Evolutionary conservation across 2,113 vertebrate species (phyloP), one percentile per base, ranked within the genome.

Genomic region (Lycaon pictus): DNA sequence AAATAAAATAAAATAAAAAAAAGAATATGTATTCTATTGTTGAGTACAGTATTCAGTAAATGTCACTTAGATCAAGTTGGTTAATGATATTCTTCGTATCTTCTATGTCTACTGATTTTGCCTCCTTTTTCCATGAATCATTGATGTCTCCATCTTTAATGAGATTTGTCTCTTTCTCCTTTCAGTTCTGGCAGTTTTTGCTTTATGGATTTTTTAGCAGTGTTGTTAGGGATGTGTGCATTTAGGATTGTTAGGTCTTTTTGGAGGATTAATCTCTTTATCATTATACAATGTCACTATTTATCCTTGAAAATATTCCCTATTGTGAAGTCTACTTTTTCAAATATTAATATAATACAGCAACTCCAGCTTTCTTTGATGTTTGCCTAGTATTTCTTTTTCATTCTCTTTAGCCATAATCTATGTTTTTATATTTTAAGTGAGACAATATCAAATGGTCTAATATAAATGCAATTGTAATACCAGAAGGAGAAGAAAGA

Each of bases 291-390:
- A 27, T 48, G 16, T 67, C 62, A 79, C 43, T n/a, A 71, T 90
- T 69, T 94, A 81, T 82, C 32, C 60, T 71, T 55, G 77, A 60
- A 15, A 69, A 84, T 55, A 93, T 55, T 90, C 55, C 60, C 85
- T 76, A 82, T 89, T 79, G 22, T n/a, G 55, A 96, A 93, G 53
- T 43, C 25, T 79, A 55, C 43, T 55, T 85, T 71, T 37, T 93
- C 79, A 62, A 37, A 32, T 96, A 71, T 43, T 77, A 89, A 89
- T 20, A 65, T 65, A 65, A 65, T 53, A 80, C 12, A 80, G 29
- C 55, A 81, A 79, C n/a, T 69, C 27, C 20, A 71, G 85, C 53
- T 93, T 84, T 79, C 37, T 71, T 84, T 79, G 55, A 11, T 27
- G 5, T 71, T 89, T 79, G 8, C 25, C 43, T 22, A 7, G 5